Evolutionary conservation across 2,797 vertebrate species (phyloP).

Genomic region (Apodemus agrarius): DNA sequence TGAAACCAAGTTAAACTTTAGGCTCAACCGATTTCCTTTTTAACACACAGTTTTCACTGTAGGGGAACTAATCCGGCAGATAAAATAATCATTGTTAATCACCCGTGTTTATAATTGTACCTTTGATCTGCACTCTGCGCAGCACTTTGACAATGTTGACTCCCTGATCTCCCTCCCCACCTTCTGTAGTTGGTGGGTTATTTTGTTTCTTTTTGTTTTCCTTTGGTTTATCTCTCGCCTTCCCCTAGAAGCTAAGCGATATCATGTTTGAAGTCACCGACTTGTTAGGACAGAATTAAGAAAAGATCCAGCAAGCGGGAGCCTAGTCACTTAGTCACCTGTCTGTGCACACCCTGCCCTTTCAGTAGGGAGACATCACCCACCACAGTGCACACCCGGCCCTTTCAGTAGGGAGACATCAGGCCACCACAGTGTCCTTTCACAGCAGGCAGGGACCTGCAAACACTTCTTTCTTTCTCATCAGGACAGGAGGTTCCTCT

Average conservation of each 20-base stretch:
- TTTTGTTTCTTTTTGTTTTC: background rate
- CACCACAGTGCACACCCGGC: constrained; percentile 14
- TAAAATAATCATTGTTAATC: constrained; percentile 57
- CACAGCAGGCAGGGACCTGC: background rate
- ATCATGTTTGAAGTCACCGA: constrained; percentile 56
- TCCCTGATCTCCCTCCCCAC: constrained; percentile 38
- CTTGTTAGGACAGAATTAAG: constrained; percentile 48
- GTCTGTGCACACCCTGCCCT: constrained; percentile 5
- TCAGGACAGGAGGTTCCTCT: background rate
- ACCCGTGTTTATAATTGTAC: constrained; percentile 53
- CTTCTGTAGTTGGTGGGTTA: constrained; percentile 5
- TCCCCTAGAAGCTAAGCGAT: constrained; percentile 48
- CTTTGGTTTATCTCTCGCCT: constrained; percentile 24
- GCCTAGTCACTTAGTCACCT: constrained; percentile 47
- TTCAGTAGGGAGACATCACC: constrained; percentile 1
- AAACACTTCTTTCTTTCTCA: constrained; percentile 13
- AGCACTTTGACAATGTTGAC: constrained; percentile 42
- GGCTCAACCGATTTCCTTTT: background rate
- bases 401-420: constrained; percentile 1
- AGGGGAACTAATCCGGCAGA: constrained; percentile 31
- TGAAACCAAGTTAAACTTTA: constrained; percentile 15
- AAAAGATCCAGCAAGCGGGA: constrained; percentile 27
- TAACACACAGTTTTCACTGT: constrained; percentile 51
- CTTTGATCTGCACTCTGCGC: constrained; percentile 59
- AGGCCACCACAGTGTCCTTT: constrained; percentile 34